Evolutionary conservation across 2,888 invertebrate species (phyloP), one percentile per base, ranked within the genome.

Genomic region (Trypoxylon attenuatum): DNA sequence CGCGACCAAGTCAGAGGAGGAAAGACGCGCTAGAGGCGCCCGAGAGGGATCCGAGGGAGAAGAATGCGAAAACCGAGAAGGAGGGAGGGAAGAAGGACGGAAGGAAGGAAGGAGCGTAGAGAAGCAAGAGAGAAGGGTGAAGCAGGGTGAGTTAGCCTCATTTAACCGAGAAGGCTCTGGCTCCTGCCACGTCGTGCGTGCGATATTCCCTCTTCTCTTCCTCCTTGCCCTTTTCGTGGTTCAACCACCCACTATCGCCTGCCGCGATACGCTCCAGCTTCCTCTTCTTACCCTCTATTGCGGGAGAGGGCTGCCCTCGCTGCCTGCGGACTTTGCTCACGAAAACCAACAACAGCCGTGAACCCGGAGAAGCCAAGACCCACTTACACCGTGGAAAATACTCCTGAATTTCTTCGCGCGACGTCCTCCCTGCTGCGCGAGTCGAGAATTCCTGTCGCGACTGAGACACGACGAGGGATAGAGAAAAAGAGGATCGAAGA

Each of bases 101-200:
- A 16, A 49, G 47, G 23, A 39, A 25, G 16, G 15, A 29, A 21
- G 38, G 41, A 16, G 10, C 38, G 19, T 6, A 23, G 38, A 39
- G n/a, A 41, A 27, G 52, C 52, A 55, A 43, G 41, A 50, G 54
- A 53, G 13, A 43, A 29, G 16, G 8, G 6, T 39, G 29, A 10
- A 62, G 63, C 64, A 64, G 66, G 68, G 69, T 65, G 80, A 80
- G 82, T 78, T 82, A 79, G 79, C 81, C 80, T 81, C 83, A 80
- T 82, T 82, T 82, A 82, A 82, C 81, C 79, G 78, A 82, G 80
- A 77, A 73, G 74, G 72, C 70, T 70, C 60, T 69, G 38, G 50
- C 64, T 72, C 62, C 72, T 71, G 71, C 69, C 68, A 68, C 72
- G 68, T 72, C 73, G 73, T 74, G 76, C 76, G 78, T 80, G 69